Conservation (phyloP, 2,888 invertebrate species). For the Zaprionus lineosus region DNA sequence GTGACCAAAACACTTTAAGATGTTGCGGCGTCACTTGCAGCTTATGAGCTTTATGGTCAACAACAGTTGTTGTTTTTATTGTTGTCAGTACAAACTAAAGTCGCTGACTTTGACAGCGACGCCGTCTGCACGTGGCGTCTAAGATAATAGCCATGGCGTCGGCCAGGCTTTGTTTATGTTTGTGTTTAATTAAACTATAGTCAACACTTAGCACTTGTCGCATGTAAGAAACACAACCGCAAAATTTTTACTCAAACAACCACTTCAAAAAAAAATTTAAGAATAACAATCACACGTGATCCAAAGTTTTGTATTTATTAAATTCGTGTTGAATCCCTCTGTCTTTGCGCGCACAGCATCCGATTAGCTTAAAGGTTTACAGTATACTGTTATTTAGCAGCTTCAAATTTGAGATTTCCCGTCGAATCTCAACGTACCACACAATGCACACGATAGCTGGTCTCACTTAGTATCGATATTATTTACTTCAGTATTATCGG, state of each 20-base stretch:
- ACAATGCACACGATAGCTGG: conserved; percentile 3
- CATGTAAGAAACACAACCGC: neutral
- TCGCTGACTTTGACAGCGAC: conserved; percentile 53
- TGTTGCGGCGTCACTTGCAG: conserved; percentile 59
- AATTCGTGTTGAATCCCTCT: conserved; percentile 11
- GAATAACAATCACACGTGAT: conserved; percentile 44
- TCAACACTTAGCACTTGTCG: conserved; percentile 26
- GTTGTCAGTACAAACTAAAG: conserved; percentile 30
- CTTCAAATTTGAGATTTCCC: conserved; percentile 20
- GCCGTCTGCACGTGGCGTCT: conserved; percentile 71
- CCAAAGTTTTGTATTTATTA: conserved; percentile 21
- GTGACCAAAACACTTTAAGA: conserved; percentile 63
- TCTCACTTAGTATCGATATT: neutral
- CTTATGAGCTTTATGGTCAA: conserved; percentile 44
- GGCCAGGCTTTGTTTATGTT: conserved; percentile 48
- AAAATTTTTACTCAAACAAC: conserved; percentile 11
- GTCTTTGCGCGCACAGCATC: conserved; percentile 44
- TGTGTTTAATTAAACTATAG: neutral
- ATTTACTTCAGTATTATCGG: neutral
- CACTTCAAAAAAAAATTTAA: conserved; percentile 35
- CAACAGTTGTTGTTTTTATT: conserved; percentile 27
- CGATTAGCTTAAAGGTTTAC: conserved; percentile 44
- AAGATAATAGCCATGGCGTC: conserved; percentile 46
- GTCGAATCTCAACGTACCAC: conserved; percentile 10
- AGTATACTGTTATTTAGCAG: conserved; percentile 49